A percentile compares a stretch with the other conserved stretches of the same genome.
Evolutionary conservation across 2,888 invertebrate species (phyloP).

Genomic region (Papilio demoleus): DNA sequence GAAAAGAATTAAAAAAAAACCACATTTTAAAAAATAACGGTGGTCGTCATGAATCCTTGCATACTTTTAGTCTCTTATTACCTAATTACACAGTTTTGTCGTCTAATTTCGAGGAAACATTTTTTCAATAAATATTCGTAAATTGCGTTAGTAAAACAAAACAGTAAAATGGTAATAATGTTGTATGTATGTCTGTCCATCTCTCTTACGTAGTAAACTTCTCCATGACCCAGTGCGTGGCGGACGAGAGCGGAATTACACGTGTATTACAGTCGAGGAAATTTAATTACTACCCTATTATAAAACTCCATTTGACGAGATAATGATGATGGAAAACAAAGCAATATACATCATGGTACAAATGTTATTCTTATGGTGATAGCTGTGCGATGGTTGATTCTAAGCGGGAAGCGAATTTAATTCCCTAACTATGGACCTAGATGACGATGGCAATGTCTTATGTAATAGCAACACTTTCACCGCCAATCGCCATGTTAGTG

Average conservation of each 20-base stretch:
- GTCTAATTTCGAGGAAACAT: no score
- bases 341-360: background rate
- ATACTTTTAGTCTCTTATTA: no score
- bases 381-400: background rate
- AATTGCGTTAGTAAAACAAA: background rate
- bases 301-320: background rate
- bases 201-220: background rate
- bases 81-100: no score
- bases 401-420: background rate
- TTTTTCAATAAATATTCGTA: no score
- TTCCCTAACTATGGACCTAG: background rate
- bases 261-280: background rate
- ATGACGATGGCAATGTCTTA: background rate
- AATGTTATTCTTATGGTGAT: background rate
- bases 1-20: no score
- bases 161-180: background rate
- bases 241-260: background rate
- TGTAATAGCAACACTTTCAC: conserved; percentile 6
- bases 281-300: background rate
- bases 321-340: no score
- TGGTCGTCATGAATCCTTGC: no score
- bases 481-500: background rate
- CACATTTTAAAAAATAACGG: no score
- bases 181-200: background rate
- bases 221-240: conserved; percentile 6